phyloP scores from a whole-genome alignment of 2,113 vertebrate genomes.

The Enhydra lutris region DNA sequence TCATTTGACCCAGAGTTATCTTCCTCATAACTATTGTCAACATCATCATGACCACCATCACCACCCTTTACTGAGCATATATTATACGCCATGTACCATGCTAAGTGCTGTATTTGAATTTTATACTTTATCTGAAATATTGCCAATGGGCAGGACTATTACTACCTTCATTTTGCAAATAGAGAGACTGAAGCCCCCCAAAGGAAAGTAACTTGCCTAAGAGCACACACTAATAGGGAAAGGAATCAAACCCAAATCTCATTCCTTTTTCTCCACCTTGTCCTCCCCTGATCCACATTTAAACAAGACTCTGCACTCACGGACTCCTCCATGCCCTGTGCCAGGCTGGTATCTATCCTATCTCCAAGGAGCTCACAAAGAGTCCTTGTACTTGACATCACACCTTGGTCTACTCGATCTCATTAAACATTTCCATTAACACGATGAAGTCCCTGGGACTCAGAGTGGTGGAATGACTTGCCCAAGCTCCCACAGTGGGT shows the following conservation, averaged over 20 bases:
- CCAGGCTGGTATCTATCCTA: neutral
- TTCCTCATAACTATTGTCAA: neutral
- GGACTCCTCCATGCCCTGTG: no score
- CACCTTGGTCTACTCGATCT: neutral
- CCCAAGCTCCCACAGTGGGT: neutral
- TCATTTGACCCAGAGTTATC: neutral
- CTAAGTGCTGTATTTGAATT: neutral
- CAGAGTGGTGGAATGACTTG: neutral
- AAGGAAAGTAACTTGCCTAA: neutral
- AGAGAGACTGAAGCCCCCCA: neutral
- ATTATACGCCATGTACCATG: neutral
- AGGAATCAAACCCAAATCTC: neutral
- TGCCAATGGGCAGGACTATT: neutral
- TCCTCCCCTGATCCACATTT: neutral
- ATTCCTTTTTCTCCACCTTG: neutral
- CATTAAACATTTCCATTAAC: neutral
- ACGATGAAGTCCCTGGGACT: neutral
- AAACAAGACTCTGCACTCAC: neutral
- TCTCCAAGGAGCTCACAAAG: neutral
- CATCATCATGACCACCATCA: neutral
- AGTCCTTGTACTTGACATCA: neutral
- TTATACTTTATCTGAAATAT: neutral
- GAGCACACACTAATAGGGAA: neutral
- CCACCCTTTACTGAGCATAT: neutral
- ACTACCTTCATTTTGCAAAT: neutral